Base-by-base conservation (phyloP, 2,113 vertebrate species). In the Bungarus multicinctus region DNA sequence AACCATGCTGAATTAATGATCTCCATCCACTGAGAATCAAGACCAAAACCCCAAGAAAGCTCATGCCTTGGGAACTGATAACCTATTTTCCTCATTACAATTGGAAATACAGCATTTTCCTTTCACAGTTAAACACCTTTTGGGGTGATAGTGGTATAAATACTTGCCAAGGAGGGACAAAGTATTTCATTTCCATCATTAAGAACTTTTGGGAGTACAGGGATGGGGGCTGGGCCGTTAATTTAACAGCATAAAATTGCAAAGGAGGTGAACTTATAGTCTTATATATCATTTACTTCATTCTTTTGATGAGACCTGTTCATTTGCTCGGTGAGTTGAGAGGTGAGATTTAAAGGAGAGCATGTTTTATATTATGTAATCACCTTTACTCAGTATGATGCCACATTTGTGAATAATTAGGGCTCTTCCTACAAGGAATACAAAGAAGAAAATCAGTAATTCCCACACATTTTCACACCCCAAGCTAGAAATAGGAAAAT, bases 1-100 rank as follows among this genome's bases (percentile, higher is more conserved):
- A 96, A 96, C 93, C 23, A 34, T 90, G 85, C 47, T 53, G n/a
- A 30, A 2, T 91, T 88, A 52, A 74, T 94, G 91, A 94, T 55
- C 25, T 92, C 5, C 86, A 93, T 85, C 69, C n/a, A 60, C 30
- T 14, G 54, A 90, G 81, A 86, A 93, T 91, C 81, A 50, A 93
- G 93, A 95, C 86, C 18, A 50, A 87, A 64, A 25, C 1, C 1
- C 30, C 89, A 14, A 53, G 25, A 89, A 86, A 94, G 85, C 0
- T 89, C 64, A 47, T 8, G 11, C 7, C 22, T 90, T 27, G 11
- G 89, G 45, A 86, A 85, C 39, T 54, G 58, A 43, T 45, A 45
- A 43, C 39, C 57, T 89, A n/a, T 57, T 57, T 69, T 47, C 18
- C 34, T 90, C 4, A 53, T 50, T 90, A n/a, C 39, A 11, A 22